These are phyloP conservation scores for Drosophila multiciliata DNA, from an alignment of 2,888 invertebrate genomes.

Conservation along the genomic window DNA sequence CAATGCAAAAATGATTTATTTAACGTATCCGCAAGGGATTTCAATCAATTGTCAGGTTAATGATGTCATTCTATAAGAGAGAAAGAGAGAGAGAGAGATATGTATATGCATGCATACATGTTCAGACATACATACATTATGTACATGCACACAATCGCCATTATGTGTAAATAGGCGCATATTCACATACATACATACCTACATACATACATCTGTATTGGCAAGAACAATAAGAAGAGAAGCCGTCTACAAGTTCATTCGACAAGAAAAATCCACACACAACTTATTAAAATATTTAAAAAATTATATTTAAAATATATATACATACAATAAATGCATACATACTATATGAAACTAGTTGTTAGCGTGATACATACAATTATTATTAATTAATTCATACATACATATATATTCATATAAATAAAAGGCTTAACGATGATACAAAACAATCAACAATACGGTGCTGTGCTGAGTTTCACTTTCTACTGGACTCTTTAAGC, in stretches of 20 bases:
- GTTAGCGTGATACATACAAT: conserved; percentile 75
- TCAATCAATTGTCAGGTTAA: conserved; percentile 17
- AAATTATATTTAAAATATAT: conserved; percentile 44
- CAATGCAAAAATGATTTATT: conserved; percentile 10
- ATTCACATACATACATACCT: conserved; percentile 14
- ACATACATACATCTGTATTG: conserved; percentile 16
- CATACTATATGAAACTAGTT: conserved; percentile 69
- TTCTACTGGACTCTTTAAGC: not conserved
- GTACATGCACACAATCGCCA: not conserved
- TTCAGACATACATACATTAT: conserved; percentile 12
- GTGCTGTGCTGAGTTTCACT: conserved; percentile 30
- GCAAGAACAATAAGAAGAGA: conserved; percentile 47
- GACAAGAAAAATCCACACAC: conserved; percentile 22
- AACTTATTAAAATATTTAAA: conserved; percentile 41
- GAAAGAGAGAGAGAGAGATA: conserved; percentile 1
- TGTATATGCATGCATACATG: conserved; percentile 17
- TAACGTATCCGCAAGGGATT: conserved; percentile 5
- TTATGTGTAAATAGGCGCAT: conserved; percentile 10
- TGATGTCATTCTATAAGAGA: conserved; percentile 18
- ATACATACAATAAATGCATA: conserved; percentile 52
- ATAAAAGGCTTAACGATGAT: conserved; percentile 67
- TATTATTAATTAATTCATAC: conserved; percentile 74
- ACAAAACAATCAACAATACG: conserved; percentile 28
- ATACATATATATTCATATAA: conserved; percentile 42
- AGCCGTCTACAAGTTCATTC: conserved; percentile 50